Evolutionary conservation across 2,888 invertebrate genomes (phyloP).

Genomic region (Acanthococcus lagerstroemiae): DNA sequence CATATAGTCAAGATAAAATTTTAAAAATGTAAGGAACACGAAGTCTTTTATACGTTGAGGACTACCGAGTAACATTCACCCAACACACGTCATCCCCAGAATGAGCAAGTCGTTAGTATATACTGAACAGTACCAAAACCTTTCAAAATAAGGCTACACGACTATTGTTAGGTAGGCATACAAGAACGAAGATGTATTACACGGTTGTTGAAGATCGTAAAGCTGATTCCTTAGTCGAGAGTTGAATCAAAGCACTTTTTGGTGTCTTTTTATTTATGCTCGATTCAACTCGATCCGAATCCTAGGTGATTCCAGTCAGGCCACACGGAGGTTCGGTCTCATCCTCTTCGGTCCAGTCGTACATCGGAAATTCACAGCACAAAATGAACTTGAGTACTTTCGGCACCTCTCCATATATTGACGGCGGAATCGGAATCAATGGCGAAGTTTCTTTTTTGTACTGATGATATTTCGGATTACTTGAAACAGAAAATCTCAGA

Average conservation of each 20-base stretch:
- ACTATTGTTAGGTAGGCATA: too few relatives aligned
- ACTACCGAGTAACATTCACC: too few relatives aligned
- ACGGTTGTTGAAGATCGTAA: constrained; percentile 2
- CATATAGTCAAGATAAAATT: too few relatives aligned
- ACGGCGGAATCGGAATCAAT: constrained; percentile 76
- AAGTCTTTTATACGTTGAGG: too few relatives aligned
- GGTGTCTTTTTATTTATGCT: background rate
- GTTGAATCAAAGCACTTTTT: constrained; percentile 28
- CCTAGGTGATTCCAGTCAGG: constrained; percentile 25
- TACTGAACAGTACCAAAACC: too few relatives aligned
- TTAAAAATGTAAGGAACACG: too few relatives aligned
- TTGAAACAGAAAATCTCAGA: constrained; percentile 45
- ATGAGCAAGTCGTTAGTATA: too few relatives aligned
- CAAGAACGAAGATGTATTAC: too few relatives aligned
- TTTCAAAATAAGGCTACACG: too few relatives aligned
- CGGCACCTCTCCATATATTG: constrained; percentile 78
- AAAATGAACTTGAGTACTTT: constrained; percentile 67
- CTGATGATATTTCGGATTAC: constrained; percentile 72
- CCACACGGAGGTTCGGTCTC: constrained; percentile 36
- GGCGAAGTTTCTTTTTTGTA: constrained; percentile 84
- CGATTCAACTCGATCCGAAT: constrained; percentile 11
- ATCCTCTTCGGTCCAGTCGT: constrained; percentile 63
- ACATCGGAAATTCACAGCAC: constrained; percentile 83
- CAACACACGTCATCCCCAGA: too few relatives aligned
- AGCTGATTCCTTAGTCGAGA: constrained; percentile 21